These are phyloP conservation scores for Drosophila kikkawai DNA, from an alignment of 1,140 invertebrate species.

Conservation along the genomic window DNA sequence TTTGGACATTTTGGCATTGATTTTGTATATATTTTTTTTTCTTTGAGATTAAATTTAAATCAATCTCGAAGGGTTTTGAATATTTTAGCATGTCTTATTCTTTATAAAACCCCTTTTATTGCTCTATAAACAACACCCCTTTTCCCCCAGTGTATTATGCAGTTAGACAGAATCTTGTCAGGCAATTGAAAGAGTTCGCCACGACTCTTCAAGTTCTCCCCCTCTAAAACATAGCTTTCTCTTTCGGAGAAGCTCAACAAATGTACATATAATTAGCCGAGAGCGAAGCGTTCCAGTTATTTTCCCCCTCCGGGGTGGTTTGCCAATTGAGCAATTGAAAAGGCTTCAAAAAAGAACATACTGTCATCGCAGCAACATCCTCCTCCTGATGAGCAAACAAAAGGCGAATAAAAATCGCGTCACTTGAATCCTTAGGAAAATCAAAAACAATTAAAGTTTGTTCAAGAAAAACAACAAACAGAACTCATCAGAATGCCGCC, in stretches of 20 bases:
- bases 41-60: too few species aligned
- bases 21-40: too few species aligned
- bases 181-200: conserved; percentile 32
- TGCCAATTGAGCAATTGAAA: conserved; percentile 61
- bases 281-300: conserved; percentile 29
- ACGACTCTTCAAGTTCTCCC: neutral
- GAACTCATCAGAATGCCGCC: conserved; percentile 67
- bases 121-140: too few species aligned
- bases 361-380: conserved; percentile 16
- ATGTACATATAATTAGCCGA: conserved; percentile 78
- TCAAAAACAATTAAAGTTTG: conserved; percentile 83
- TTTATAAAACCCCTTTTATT: too few species aligned
- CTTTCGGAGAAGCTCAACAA: conserved; percentile 63
- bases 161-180: conserved; percentile 18
- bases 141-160: conserved; percentile 12
- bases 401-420: conserved; percentile 60
- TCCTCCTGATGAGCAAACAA: conserved; percentile 33
- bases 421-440: conserved; percentile 80
- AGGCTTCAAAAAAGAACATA: conserved; percentile 63
- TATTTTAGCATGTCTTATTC: too few species aligned
- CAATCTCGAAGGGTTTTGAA: too few species aligned
- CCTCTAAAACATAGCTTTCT: neutral
- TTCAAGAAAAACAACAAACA: conserved; percentile 81
- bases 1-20: too few species aligned
- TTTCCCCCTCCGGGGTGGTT: conserved; percentile 40